Base-by-base conservation (phyloP, 1,140 invertebrate genomes). In the Triops cancriformis region DNA sequence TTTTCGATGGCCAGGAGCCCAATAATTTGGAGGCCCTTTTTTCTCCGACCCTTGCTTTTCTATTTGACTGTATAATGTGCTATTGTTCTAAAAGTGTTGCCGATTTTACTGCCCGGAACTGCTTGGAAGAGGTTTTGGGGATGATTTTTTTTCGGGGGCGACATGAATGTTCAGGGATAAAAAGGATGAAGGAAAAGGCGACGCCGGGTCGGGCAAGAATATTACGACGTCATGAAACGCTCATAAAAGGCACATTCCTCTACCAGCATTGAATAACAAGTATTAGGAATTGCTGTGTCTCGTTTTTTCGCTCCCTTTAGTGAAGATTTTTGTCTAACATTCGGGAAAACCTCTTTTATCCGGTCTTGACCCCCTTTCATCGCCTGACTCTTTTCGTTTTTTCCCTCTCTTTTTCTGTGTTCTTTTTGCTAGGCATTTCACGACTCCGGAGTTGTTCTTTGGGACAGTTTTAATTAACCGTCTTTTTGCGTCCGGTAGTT, bases 161-260 rank as follows among this genome's bases (percentile, higher is more conserved):
- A 64, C 51, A 64, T 23, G 18, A 23, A 23, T 64, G 51, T 18
- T 64, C 31, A 2, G 51, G 45, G 51, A 64, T 64, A 23, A 64
- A 64, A 64, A 23, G 51, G n/a, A 23, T 23, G 51, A 64, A 5
- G 51, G 6, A 64, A 64, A 64, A 64, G 51, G 51, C 0, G 51
- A 64, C 51, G 51, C 51, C 23, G 51, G 51, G 51, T 64, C 51
- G 11, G 51, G 51, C 51, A 64, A 11, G 18, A 64, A 64, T 64
- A 64, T 64, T 64, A 64, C 51, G 51, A 64, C 9, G 51, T 64
- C 51, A 64, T 64, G 51, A 64, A 64, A 64, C 51, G 18, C 51
- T 64, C 51, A 9, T 23, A 64, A 37, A 64, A 64, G 51, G 23
- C n/a, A 23, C 14, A 64, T n/a, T 23, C 51, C 23, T 23, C 45